These are phyloP conservation scores for Cryptus armator DNA, from an alignment of 2,888 invertebrate genomes.

Conservation along the genomic window DNA sequence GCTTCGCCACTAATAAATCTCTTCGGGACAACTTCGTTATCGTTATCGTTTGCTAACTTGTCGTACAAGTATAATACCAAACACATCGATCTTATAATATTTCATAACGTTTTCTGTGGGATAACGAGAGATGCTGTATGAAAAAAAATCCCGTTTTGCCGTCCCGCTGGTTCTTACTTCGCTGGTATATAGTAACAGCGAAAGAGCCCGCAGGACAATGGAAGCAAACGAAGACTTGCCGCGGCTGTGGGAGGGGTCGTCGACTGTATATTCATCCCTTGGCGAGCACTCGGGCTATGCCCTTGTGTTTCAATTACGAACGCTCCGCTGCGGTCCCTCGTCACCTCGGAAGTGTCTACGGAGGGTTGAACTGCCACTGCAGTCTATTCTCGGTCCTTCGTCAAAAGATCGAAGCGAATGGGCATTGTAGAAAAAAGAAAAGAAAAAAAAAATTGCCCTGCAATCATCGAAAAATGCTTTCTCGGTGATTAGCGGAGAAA, in stretches of 20 bases:
- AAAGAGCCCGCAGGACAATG: conserved; percentile 61
- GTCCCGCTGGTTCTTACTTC: neutral
- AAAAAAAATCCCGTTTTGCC: neutral
- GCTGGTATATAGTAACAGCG: neutral
- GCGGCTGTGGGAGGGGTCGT: conserved; percentile 23
- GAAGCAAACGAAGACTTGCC: conserved; percentile 69
- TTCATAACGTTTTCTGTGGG: conserved; percentile 9
- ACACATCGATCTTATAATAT: neutral
- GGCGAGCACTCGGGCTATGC: conserved; percentile 38
- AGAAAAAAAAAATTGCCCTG: conserved; percentile 23
- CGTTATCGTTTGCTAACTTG: conserved; percentile 8
- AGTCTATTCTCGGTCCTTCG: conserved; percentile 2
- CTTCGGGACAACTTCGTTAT: neutral
- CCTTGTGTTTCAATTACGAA: conserved; percentile 72
- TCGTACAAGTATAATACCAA: neutral
- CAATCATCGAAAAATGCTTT: conserved; percentile 42
- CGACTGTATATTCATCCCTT: conserved; percentile 65
- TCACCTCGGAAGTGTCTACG: conserved; percentile 60
- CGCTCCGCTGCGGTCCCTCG: conserved; percentile 60
- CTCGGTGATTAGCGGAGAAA: conserved; percentile 35
- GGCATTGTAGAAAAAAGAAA: conserved; percentile 1
- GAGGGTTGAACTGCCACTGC: conserved; percentile 39
- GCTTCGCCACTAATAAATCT: neutral
- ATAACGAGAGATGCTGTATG: conserved; percentile 8
- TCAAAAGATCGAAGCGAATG: neutral